Evolutionary conservation across 2,113 vertebrate species (phyloP).

Genomic region (Neotragus pygmaeus): DNA sequence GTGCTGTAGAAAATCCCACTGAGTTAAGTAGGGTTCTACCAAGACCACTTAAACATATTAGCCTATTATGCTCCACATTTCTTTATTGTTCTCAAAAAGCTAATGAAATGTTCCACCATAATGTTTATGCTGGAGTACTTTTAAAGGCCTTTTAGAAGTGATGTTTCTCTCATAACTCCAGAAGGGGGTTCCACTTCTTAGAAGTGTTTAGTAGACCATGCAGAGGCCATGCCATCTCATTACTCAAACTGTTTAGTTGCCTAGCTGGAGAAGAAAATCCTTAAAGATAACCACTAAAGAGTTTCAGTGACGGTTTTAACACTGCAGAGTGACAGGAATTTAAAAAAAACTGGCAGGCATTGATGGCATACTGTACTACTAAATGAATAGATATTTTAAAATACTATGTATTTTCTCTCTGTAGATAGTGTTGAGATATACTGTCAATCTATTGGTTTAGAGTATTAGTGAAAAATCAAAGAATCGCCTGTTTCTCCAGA

Average conservation of each 20-base stretch:
- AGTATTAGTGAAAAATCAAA: background rate
- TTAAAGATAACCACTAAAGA: background rate
- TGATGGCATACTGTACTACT: background rate
- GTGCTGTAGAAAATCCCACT: constrained; percentile 77
- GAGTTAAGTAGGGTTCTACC: constrained; percentile 78
- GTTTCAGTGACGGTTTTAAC: background rate
- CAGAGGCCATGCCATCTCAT: constrained; percentile 33
- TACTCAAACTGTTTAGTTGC: constrained; percentile 42
- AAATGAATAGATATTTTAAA: background rate
- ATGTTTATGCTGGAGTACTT: constrained; percentile 74
- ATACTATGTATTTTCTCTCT: background rate
- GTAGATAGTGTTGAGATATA: background rate
- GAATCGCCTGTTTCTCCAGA: background rate
- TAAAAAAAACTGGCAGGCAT: background rate
- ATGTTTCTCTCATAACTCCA: constrained; percentile 72
- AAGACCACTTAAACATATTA: constrained; percentile 78
- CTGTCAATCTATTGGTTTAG: background rate
- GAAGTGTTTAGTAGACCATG: constrained; percentile 62
- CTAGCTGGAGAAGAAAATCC: constrained; percentile 36
- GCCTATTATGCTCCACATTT: constrained; percentile 73
- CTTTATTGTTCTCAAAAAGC: constrained; percentile 77
- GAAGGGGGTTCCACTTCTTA: constrained; percentile 69
- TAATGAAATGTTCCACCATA: constrained; percentile 76
- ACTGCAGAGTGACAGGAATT: background rate
- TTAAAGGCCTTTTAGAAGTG: constrained; percentile 64